Conservation (phyloP, 2,888 invertebrate species). For the Ophioninae sp. region DNA sequence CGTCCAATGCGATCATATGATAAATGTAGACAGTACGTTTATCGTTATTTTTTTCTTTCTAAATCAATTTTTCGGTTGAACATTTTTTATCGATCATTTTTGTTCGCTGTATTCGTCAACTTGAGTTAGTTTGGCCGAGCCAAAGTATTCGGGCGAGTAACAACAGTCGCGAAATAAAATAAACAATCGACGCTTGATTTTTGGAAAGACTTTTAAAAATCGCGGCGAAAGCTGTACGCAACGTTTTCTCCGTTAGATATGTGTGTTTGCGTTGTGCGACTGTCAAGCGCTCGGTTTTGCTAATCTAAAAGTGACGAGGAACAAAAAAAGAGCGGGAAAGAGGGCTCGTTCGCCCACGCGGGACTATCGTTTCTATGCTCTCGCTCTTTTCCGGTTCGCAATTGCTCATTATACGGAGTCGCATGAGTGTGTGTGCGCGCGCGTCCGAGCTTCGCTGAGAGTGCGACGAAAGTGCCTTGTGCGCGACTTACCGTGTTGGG, state of each 20-base stretch:
- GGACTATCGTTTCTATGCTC: slow-evolving; percentile 39
- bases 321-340: slow-evolving; percentile 4
- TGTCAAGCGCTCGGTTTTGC: slow-evolving; percentile 14
- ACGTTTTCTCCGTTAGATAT: slow-evolving; percentile 26
- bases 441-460: slow-evolving; percentile 23
- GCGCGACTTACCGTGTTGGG: slow-evolving; percentile 55
- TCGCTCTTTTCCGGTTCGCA: slow-evolving; percentile 4
- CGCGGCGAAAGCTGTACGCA: not conserved
- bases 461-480: slow-evolving; percentile 42
- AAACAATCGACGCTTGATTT: not conserved
- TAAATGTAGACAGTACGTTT: slow-evolving; percentile 75
- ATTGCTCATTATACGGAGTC: slow-evolving; percentile 29
- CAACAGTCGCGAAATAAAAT: not conserved
- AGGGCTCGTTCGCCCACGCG: slow-evolving; percentile 28
- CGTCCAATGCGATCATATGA: slow-evolving; percentile 72
- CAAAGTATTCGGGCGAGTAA: not conserved
- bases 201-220: slow-evolving; percentile 15
- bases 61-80: slow-evolving; percentile 18
- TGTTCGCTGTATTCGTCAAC: not conserved
- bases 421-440: slow-evolving; percentile 30
- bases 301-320: slow-evolving; percentile 20
- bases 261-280: slow-evolving; percentile 8
- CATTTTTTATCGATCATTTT: slow-evolving; percentile 17
- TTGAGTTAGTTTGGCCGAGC: slow-evolving; percentile 8
- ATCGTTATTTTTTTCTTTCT: slow-evolving; percentile 68